Evolutionary conservation across 1,140 invertebrate genomes (phyloP).

Genomic region (Cardiocondyla obscurior): DNA sequence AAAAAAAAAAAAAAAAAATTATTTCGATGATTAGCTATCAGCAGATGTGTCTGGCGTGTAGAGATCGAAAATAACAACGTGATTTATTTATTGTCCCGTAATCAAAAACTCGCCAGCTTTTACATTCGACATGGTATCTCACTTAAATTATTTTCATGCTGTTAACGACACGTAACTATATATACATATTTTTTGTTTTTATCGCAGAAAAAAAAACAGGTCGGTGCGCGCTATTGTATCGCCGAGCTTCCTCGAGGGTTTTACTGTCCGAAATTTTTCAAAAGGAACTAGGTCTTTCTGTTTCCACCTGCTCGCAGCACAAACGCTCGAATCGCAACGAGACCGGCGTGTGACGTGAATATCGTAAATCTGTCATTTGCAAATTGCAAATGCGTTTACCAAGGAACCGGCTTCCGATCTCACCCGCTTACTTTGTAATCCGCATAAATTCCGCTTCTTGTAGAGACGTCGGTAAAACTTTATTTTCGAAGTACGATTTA

Average conservation of each 20-base stretch:
- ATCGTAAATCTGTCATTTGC: neutral
- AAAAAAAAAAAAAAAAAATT: constrained; percentile 36
- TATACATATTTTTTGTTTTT: neutral
- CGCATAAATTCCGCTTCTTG: neutral
- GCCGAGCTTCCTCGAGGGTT: neutral
- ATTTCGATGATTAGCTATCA: neutral
- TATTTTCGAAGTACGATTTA: neutral
- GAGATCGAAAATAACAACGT: constrained; percentile 45
- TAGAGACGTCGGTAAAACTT: neutral
- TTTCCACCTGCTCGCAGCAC: neutral
- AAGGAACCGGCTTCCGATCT: neutral
- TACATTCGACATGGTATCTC: constrained; percentile 14
- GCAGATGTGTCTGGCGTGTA: neutral
- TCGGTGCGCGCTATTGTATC: neutral
- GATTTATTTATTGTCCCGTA: constrained; percentile 29
- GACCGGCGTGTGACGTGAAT: neutral
- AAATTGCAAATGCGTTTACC: neutral
- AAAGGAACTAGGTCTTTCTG: neutral
- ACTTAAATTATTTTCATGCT: constrained; percentile 43
- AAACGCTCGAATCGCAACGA: neutral
- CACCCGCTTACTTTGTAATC: neutral
- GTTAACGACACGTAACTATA: constrained; percentile 3
- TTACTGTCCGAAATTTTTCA: neutral
- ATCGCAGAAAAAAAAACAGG: neutral
- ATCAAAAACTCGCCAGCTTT: neutral